Percentiles rank a stretch among this genome's conserved stretches.
These are phyloP conservation scores for Ctenicera cuprea DNA, from an alignment of 2,888 invertebrate genomes.

Conservation along the genomic window DNA sequence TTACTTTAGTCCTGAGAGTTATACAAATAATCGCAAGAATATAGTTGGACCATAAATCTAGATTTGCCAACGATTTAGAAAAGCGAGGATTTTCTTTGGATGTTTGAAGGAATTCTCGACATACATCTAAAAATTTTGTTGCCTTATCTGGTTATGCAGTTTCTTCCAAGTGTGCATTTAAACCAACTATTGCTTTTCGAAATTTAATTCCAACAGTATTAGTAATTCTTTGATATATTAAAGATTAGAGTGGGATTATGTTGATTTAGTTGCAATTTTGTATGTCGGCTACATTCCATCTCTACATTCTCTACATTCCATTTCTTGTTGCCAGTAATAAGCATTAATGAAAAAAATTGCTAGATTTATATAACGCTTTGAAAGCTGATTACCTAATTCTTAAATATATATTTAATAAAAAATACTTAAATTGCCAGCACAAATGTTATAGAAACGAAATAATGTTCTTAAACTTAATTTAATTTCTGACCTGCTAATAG, in stretches of 20 bases:
- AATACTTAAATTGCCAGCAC: too few relatives aligned
- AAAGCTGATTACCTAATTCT: too few relatives aligned
- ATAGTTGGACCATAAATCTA: conserved; percentile 22
- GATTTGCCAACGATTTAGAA: conserved; percentile 16
- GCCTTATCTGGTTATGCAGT: background rate
- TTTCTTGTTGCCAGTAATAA: too few relatives aligned
- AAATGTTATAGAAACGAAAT: too few relatives aligned
- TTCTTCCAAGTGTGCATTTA: background rate
- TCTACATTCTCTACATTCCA: too few relatives aligned
- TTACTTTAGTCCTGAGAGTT: conserved; percentile 21
- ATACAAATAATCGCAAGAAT: conserved; percentile 17
- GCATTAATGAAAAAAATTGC: too few relatives aligned
- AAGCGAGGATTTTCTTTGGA: background rate
- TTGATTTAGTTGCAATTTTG: background rate
- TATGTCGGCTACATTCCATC: too few relatives aligned
- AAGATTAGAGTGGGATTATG: background rate
- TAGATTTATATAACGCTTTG: too few relatives aligned
- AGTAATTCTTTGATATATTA: conserved; percentile 3
- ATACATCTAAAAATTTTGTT: too few relatives aligned
- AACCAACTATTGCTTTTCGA: background rate
- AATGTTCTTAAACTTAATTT: too few relatives aligned
- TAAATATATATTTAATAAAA: too few relatives aligned
- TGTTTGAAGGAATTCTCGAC: background rate
- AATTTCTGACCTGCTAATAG: too few relatives aligned
- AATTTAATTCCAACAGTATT: background rate